A percentile compares a stretch with the other conserved stretches of the same genome.
Conservation (phyloP, 2,797 vertebrate genomes). For the Coracias cyanogaster region DNA sequence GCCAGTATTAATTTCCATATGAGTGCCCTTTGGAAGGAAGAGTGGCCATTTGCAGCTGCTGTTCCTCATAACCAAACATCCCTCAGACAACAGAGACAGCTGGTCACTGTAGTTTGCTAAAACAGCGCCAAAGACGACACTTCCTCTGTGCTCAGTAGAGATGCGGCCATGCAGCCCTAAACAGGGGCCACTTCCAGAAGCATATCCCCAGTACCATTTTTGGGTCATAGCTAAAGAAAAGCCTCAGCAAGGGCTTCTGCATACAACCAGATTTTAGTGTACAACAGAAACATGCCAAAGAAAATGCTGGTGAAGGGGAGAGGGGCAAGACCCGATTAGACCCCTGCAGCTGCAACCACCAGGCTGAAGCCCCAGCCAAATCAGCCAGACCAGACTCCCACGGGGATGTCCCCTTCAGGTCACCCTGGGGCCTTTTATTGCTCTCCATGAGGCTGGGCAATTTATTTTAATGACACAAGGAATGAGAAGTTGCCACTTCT, state of each 20-base stretch:
- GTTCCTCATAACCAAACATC: not conserved
- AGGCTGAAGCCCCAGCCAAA: not conserved
- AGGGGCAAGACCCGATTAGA: accelerated
- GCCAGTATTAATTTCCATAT: not conserved
- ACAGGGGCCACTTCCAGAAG: not conserved
- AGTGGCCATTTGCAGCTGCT: not conserved
- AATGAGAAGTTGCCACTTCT: not conserved
- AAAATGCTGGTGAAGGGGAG: not conserved
- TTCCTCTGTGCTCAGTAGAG: not conserved
- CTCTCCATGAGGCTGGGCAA: not conserved
- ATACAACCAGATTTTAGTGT: accelerated
- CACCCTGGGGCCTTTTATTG: accelerated
- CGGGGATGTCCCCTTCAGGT: not conserved
- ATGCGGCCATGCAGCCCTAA: not conserved
- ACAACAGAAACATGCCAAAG: not conserved
- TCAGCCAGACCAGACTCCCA: not conserved
- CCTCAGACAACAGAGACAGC: accelerated
- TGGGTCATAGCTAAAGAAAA: not conserved
- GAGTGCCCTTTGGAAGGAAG: not conserved
- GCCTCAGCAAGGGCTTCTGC: not conserved
- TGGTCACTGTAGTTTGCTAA: not conserved
- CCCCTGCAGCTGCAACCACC: accelerated
- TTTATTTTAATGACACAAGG: not conserved
- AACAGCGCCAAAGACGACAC: not conserved
- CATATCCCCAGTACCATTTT: not conserved